Evolutionary conservation across 2,888 invertebrate species (phyloP), one percentile per base, ranked within the genome.

Genomic region (Cheilosia impressa): DNA sequence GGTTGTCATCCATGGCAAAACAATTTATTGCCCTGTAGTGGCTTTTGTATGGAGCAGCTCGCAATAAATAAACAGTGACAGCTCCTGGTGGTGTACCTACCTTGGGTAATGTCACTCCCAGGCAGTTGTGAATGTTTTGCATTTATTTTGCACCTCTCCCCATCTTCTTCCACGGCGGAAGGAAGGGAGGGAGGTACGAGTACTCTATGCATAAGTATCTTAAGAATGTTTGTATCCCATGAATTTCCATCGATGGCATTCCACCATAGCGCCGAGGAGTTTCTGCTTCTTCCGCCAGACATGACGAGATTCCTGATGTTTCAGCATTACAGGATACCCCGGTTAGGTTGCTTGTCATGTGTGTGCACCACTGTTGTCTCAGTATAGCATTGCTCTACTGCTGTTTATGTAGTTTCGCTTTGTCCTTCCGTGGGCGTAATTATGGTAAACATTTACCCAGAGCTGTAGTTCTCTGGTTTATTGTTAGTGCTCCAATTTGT

Each of bases 381-480:
- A n/a, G 60, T 62, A 66, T 72, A 52, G 24, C 53, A 45, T 53
- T 47, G 58, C 62, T 60, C 53, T 47, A 13, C 43, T 17, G 24
- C 41, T 75, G 69, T 41, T 79, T 60, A n/a, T 45, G 38, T 63
- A 79, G 79, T 79, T 75, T 50, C 34, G 57, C 38, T 63, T 63
- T 69, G 79, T 75, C 79, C 58, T 79, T 69, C 73, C 75, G 41
- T 47, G 79, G 65, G 68, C 79, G 81, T 81, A 85, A 85, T 85
- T 85, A 81, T 85, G 84, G 80, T 81, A 85, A 85, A 76, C 71
- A 85, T 85, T 80, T 80, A 76, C 84, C 80, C 47, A 71, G 71
- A 81, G 76, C 13, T 38, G 38, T 76, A 66, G 80, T 71, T 81
- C 71, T 65, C 66, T 76, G 65, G 50, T 76, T 60, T 71, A 66